Conservation (phyloP, 2,797 vertebrate species). For the Chromobotia macracanthus region DNA sequence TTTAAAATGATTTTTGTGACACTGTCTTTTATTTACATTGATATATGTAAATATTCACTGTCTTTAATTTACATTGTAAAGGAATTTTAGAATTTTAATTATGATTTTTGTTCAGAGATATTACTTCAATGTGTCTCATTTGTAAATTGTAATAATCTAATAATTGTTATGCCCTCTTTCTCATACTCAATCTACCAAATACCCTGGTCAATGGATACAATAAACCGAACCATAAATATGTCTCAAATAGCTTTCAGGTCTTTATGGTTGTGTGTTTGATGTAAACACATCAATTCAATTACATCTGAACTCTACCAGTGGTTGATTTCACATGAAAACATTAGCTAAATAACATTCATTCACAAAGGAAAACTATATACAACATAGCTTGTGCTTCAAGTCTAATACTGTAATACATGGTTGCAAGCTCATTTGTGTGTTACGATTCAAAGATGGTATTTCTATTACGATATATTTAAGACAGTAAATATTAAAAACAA, state of each 20-base stretch:
- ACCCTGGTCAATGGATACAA: neutral
- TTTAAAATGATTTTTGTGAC: too few relatives aligned
- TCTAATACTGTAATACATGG: neutral
- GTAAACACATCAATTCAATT: neutral
- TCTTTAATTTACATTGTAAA: too few relatives aligned
- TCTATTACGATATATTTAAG: too few relatives aligned
- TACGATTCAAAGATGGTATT: neutral
- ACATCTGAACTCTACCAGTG: neutral
- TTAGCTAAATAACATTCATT: neutral
- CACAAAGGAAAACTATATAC: neutral
- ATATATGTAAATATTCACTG: too few relatives aligned
- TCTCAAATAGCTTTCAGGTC: neutral
- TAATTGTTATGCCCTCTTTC: too few relatives aligned
- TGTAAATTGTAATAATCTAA: too few relatives aligned
- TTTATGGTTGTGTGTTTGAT: neutral
- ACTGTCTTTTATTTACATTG: too few relatives aligned
- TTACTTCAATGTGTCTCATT: too few relatives aligned
- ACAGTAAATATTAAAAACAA: neutral
- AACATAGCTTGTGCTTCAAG: too few relatives aligned
- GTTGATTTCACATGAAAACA: neutral
- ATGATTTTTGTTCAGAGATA: too few relatives aligned
- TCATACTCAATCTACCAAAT: neutral
- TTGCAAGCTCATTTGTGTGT: neutral
- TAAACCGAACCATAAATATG: neutral
- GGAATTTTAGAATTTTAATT: too few relatives aligned